Evolutionary conservation across 2,888 invertebrate species (phyloP).

Genomic region (Troilus luridus): DNA sequence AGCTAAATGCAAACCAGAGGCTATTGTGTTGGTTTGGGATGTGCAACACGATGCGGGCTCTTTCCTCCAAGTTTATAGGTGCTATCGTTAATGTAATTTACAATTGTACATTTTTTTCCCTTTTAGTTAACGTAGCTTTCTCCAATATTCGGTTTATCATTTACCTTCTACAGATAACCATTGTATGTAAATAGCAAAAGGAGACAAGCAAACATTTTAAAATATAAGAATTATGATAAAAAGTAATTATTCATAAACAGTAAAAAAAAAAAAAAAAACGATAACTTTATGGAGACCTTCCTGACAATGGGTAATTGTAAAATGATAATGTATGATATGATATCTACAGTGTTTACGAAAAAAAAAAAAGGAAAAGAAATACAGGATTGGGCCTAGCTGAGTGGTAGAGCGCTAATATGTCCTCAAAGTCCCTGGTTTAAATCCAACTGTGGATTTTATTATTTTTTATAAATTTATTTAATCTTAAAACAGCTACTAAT

Average conservation of each 20-base stretch:
- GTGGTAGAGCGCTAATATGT: no score
- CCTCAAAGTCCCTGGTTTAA: no score
- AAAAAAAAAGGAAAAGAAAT: no score
- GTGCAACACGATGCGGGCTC: background rate
- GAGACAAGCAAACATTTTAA: background rate
- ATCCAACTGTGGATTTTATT: no score
- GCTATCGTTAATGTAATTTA: background rate
- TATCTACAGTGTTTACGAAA: no score
- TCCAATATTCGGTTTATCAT: background rate
- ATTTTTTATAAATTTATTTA: no score
- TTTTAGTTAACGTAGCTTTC: background rate
- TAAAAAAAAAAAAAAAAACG: background rate
- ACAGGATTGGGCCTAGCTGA: no score
- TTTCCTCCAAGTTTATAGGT: background rate
- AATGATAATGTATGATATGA: no score
- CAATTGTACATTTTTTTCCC: background rate
- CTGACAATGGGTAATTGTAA: background rate
- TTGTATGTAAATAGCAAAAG: background rate
- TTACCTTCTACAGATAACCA: background rate
- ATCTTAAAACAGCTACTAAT: no score
- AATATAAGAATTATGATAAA: conserved; percentile 4
- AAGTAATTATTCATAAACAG: background rate
- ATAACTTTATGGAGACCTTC: background rate
- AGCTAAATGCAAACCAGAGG: background rate
- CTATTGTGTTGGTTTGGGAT: background rate